Conservation (phyloP, 2,888 invertebrate genomes). For the Eledone cirrhosa region DNA sequence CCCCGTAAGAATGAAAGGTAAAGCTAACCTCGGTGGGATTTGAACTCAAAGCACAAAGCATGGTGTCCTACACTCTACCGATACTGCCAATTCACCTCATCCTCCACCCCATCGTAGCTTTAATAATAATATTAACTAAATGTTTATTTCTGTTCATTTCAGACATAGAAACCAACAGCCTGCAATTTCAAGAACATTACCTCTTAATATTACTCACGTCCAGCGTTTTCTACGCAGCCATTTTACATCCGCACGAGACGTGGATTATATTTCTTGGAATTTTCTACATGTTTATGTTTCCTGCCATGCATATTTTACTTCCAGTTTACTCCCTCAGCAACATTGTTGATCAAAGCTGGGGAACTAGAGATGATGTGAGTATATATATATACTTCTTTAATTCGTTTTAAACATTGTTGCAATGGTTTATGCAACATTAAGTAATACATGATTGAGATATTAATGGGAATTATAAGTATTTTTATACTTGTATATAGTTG, state of each 20-base stretch:
- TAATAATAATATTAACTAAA: background rate
- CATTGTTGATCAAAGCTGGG: constrained; percentile 55
- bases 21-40: too few species aligned
- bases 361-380: constrained; percentile 49
- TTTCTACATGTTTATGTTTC: constrained; percentile 51
- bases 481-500: too few species aligned
- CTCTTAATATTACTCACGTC: constrained; percentile 46
- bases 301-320: constrained; percentile 52
- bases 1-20: too few species aligned
- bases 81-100: too few species aligned
- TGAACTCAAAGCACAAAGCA: too few species aligned
- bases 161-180: constrained; percentile 41
- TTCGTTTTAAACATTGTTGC: too few species aligned
- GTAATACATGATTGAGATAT: too few species aligned
- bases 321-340: constrained; percentile 53
- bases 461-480: too few species aligned
- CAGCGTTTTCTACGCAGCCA: constrained; percentile 47
- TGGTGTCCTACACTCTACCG: too few species aligned
- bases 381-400: too few species aligned
- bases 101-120: too few species aligned
- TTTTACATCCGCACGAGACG: constrained; percentile 46
- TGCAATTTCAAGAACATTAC: constrained; percentile 50
- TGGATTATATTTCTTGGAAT: constrained; percentile 46
- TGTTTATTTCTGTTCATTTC: constrained; percentile 5
- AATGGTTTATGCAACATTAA: too few species aligned